phyloP scores from a whole-genome alignment of 2,888 invertebrate genomes.

The Volucella bombylans region DNA sequence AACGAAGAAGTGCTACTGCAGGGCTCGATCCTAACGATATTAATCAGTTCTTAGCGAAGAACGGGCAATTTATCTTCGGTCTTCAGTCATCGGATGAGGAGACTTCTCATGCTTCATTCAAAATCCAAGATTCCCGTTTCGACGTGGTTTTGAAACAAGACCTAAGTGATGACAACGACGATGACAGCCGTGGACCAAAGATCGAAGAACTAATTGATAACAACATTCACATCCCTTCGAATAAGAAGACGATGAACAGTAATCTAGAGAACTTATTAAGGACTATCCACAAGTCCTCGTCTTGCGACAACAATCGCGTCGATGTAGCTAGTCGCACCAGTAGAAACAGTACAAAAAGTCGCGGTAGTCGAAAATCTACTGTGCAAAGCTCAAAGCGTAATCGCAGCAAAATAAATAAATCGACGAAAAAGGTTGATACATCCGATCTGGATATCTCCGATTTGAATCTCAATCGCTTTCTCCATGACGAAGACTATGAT shows the following conservation, averaged over 20 bases:
- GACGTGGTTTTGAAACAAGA: constrained; percentile 81
- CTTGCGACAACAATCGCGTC: constrained; percentile 68
- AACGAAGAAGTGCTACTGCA: constrained; percentile 79
- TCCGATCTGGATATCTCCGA: constrained; percentile 77
- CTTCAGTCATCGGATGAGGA: constrained; percentile 82
- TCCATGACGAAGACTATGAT: constrained; percentile 72
- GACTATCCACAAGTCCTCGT: constrained; percentile 77
- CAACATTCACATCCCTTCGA: constrained; percentile 72
- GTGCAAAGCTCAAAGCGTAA: constrained; percentile 54
- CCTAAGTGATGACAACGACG: constrained; percentile 77
- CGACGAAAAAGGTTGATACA: constrained; percentile 72
- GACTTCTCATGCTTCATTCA: constrained; percentile 81
- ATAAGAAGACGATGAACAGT: constrained; percentile 76
- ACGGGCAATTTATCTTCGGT: constrained; percentile 81
- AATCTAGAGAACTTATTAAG: constrained; percentile 79
- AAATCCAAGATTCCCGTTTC: constrained; percentile 81
- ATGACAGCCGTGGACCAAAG: constrained; percentile 72
- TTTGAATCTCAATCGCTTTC: constrained; percentile 78
- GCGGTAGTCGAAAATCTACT: constrained; percentile 80
- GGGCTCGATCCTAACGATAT: constrained; percentile 80
- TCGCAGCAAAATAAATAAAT: constrained; percentile 68
- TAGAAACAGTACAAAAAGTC: constrained; percentile 78
- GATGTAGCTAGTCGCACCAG: constrained; percentile 75
- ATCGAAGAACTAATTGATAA: constrained; percentile 77
- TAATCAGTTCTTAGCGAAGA: constrained; percentile 80